These are phyloP conservation scores for Himalopsyche tibetana DNA, from an alignment of 2,888 invertebrate species.

Conservation along the genomic window DNA sequence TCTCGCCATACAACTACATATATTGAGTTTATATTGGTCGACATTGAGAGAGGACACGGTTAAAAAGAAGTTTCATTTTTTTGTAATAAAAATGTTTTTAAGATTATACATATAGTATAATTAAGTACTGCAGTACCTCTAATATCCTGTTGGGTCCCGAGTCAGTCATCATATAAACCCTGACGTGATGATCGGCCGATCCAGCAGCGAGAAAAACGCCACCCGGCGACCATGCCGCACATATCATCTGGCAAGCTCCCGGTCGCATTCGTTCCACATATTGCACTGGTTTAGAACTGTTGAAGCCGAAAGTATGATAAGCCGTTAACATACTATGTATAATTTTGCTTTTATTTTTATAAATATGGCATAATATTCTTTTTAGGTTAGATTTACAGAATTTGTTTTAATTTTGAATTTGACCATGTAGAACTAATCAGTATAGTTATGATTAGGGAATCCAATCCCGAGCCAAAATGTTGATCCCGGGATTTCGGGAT, in stretches of 20 bases:
- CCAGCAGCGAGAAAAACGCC: constrained; percentile 95
- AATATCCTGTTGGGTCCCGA: constrained; percentile 85
- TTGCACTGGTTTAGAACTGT: constrained; percentile 90
- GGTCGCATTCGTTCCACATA: constrained; percentile 95
- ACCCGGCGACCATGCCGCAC: constrained; percentile 92
- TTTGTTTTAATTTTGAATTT: too few species aligned
- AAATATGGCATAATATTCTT: not conserved
- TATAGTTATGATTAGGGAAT: too few species aligned
- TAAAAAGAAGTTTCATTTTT: too few species aligned
- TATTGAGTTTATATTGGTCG: too few species aligned
- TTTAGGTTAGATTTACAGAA: not conserved
- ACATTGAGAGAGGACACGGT: too few species aligned
- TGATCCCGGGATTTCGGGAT: too few species aligned
- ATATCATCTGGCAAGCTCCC: constrained; percentile 96
- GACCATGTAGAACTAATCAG: too few species aligned
- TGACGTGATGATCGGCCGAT: constrained; percentile 94
- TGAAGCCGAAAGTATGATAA: not conserved
- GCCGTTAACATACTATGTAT: not conserved
- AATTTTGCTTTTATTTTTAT: not conserved
- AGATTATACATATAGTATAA: too few species aligned
- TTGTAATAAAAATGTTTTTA: too few species aligned
- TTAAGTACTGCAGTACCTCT: constrained; percentile 68
- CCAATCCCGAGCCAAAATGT: too few species aligned
- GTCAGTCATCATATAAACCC: constrained; percentile 91
- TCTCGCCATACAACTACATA: too few species aligned